Evolutionary conservation across 2,113 vertebrate species (phyloP), one percentile per base, ranked within the genome.

Genomic region (Lepidothrix coronata): DNA sequence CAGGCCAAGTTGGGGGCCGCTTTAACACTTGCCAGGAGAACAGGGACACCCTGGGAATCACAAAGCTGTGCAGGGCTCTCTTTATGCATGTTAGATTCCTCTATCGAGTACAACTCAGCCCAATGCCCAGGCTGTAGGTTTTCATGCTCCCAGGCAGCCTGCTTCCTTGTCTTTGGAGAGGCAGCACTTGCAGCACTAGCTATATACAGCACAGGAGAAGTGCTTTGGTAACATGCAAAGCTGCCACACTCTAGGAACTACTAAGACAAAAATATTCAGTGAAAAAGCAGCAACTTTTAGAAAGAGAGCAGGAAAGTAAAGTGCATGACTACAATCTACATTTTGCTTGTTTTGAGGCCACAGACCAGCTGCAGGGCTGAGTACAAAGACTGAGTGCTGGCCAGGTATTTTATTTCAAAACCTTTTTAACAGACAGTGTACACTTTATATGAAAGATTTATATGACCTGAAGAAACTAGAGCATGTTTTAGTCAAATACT

Each of bases 51-150:
- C 55, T 31, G 39, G 49, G 39, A 55, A 58, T 44, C 33, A n/a
- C 46, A 43, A 35, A 77, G 59, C 41, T 72, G 49, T 81, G 37
- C 62, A 76, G 59, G 28, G 67, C 48, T 51, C 28, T 63, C 14
- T 22, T n/a, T n/a, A 35, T 18, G 25, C 3, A 1, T 11, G 28
- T 46, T 62, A 14, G 21, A 12, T 46, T 85, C 67, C 67, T 77
- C 46, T 23, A 2, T 8, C 0, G 1, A 41, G 22, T 7, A 61
- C 62, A 76, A 8, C 6, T 2, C 41, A 46, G 66, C 41, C 81
- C 74, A 73, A 46, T 1, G 1, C 54, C 51, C 0, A 0, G 35
- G 22, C 49, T 58, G 62, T 22, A 31, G 52, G 35, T 33, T 86
- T 91, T n/a, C 68, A 41, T 35, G 51, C 37, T 73, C 51, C 27